Evolutionary conservation across 2,113 vertebrate species (phyloP).

Genomic region (Acrocephalus kingi): DNA sequence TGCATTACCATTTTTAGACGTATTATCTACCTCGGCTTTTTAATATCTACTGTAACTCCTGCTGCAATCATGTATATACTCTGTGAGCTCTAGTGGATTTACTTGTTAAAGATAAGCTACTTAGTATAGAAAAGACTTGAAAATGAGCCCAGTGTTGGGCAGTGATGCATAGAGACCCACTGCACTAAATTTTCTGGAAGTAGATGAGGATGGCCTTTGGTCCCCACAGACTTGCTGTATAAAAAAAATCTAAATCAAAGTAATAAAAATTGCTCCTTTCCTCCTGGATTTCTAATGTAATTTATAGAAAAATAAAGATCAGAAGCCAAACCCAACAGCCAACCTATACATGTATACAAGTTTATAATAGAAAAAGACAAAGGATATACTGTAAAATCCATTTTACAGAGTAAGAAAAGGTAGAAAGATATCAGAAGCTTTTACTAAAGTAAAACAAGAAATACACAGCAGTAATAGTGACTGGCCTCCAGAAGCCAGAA

Average conservation of each 20-base stretch:
- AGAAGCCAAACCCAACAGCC: neutral
- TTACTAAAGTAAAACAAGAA: neutral
- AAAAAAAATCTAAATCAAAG: neutral
- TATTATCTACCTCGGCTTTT: neutral
- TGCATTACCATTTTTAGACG: neutral
- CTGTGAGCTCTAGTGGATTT: neutral
- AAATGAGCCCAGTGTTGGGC: neutral
- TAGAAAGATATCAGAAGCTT: neutral
- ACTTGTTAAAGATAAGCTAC: neutral
- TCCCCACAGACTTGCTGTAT: neutral
- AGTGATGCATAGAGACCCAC: neutral
- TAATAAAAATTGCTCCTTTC: neutral
- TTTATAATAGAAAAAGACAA: neutral
- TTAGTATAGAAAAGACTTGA: neutral
- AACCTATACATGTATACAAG: accelerated
- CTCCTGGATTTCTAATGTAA: neutral
- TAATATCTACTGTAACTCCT: neutral
- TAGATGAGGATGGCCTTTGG: neutral
- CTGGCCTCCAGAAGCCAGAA: neutral
- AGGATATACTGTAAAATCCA: neutral
- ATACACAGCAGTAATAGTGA: neutral
- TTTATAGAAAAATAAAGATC: neutral
- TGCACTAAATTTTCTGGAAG: neutral
- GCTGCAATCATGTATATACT: neutral
- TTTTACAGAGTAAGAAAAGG: neutral